Percentiles rank a stretch among this genome's conserved stretches.
Conservation (phyloP, 2,888 invertebrate species). For the Oscheius sp. region DNA sequence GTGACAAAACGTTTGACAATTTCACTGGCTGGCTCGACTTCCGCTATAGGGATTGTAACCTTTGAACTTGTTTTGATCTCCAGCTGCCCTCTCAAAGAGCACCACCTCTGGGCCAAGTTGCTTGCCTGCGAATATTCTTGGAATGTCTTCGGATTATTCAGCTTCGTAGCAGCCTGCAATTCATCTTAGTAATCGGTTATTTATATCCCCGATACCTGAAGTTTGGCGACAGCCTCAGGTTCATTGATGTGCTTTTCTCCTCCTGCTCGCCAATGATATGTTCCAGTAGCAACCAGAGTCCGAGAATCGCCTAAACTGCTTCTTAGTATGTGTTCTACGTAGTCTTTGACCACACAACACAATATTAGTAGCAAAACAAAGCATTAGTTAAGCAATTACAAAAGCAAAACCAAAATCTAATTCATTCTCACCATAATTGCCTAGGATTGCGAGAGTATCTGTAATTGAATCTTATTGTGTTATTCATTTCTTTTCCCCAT, state of each 20-base stretch:
- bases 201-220: slow-evolving; percentile 78
- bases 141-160: slow-evolving; percentile 86
- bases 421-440: slow-evolving; percentile 25
- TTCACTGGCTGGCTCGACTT: slow-evolving; percentile 91
- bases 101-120: slow-evolving; percentile 81
- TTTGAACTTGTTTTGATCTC: slow-evolving; percentile 84
- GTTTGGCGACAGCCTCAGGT: slow-evolving; percentile 84
- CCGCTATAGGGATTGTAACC: slow-evolving; percentile 84
- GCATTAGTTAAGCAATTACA: slow-evolving; percentile 14
- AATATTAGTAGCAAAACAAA: background rate
- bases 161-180: slow-evolving; percentile 84
- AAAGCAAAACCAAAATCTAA: slow-evolving; percentile 7
- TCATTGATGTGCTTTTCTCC: slow-evolving; percentile 99
- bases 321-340: background rate
- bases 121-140: slow-evolving; percentile 87
- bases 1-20: slow-evolving; percentile 95
- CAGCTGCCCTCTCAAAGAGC: slow-evolving; percentile 84
- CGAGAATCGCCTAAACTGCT: slow-evolving; percentile 79
- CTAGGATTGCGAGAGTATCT: slow-evolving; percentile 20
- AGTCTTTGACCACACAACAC: background rate
- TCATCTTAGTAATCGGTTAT: background rate
- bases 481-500: background rate
- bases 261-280: slow-evolving; percentile 89
- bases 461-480: slow-evolving; percentile 11
- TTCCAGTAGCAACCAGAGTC: slow-evolving; percentile 87